A percentile compares a stretch with the other conserved stretches of the same genome.
These are phyloP conservation scores for Bufotes viridis DNA, from an alignment of 2,797 vertebrate species.

Conservation along the genomic window DNA sequence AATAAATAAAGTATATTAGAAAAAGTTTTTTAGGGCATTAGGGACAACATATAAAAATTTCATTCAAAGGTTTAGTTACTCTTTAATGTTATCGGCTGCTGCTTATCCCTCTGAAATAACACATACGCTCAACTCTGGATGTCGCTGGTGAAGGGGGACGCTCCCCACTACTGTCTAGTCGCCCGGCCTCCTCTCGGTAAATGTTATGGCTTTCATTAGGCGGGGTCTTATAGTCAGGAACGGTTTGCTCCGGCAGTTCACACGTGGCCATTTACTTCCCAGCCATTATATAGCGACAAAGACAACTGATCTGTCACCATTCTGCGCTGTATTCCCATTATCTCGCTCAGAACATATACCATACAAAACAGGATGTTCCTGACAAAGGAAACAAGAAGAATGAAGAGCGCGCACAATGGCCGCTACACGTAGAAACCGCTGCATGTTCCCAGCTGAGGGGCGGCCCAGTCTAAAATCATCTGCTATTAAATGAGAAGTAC, in stretches of 20 bases:
- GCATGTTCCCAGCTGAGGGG: neutral
- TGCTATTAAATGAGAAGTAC: neutral
- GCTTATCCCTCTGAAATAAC: neutral
- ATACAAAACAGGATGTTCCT: conserved; percentile 48
- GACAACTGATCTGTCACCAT: conserved; percentile 37
- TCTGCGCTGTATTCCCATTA: conserved; percentile 36
- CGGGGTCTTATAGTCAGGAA: neutral
- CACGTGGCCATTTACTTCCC: conserved; percentile 38
- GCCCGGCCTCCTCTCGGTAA: neutral
- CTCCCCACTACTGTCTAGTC: conserved; percentile 1
- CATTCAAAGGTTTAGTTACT: too few relatives aligned
- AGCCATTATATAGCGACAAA: conserved; percentile 27
- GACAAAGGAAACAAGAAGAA: conserved; percentile 40
- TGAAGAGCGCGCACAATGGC: conserved; percentile 20
- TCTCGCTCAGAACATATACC: conserved; percentile 21
- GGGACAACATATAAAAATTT: too few relatives aligned
- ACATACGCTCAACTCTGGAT: neutral
- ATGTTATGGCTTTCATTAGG: conserved; percentile 3
- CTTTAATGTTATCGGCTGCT: too few relatives aligned
- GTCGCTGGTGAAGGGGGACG: neutral
- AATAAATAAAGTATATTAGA: too few relatives aligned
- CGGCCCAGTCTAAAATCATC: neutral
- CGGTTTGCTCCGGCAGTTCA: neutral
- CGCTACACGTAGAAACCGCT: neutral
- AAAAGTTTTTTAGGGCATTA: too few relatives aligned